Conservation (phyloP, 2,888 invertebrate genomes). For the Pandemis heparana region DNA sequence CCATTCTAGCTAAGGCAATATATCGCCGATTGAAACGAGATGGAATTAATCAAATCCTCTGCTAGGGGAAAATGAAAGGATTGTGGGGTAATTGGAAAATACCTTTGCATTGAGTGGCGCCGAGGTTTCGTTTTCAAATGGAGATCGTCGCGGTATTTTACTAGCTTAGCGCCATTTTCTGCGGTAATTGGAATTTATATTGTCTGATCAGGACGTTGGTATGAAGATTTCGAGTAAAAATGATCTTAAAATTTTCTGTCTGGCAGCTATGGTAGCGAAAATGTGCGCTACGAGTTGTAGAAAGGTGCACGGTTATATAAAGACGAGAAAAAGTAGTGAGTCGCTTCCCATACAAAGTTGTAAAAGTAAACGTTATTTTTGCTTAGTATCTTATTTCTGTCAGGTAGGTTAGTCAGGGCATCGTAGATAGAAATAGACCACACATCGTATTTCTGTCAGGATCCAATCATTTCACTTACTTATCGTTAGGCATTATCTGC, state of each 20-base stretch:
- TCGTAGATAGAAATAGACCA: no score
- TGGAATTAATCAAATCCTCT: constrained; percentile 72
- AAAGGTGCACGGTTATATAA: no score
- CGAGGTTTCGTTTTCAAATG: constrained; percentile 71
- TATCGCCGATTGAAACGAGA: constrained; percentile 61
- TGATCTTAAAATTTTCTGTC: background rate
- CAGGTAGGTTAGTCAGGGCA: no score
- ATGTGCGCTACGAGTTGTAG: no score
- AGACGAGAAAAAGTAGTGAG: no score
- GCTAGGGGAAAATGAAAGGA: constrained; percentile 80
- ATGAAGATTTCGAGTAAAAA: constrained; percentile 24
- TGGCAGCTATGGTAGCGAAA: background rate
- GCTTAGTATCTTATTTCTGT: no score
- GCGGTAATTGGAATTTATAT: constrained; percentile 72
- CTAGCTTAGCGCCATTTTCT: constrained; percentile 63
- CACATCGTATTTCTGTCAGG: no score
- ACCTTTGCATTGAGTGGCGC: constrained; percentile 80
- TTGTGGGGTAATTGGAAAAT: constrained; percentile 85
- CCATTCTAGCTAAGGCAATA: constrained; percentile 54
- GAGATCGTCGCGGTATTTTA: constrained; percentile 71
- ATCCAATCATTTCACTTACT: no score
- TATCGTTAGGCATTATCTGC: no score
- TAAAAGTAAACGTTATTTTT: no score
- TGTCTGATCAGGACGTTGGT: constrained; percentile 43
- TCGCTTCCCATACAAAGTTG: no score